These are phyloP conservation scores for Laspeyria flexula DNA, from an alignment of 2,888 invertebrate species.

Conservation along the genomic window DNA sequence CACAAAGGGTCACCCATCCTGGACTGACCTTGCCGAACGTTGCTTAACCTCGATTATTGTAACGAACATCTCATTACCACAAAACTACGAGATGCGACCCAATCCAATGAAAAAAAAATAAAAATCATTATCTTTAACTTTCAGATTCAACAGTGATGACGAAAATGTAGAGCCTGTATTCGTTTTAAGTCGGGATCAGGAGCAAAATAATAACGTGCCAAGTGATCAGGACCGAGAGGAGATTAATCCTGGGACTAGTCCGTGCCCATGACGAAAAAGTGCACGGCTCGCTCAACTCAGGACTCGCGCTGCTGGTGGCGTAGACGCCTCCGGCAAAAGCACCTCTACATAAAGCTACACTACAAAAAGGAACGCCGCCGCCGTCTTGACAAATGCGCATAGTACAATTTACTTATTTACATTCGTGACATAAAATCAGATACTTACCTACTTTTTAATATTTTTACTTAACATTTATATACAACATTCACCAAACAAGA, in stretches of 20 bases:
- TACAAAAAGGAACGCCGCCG: not conserved
- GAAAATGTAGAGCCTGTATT: constrained; percentile 75
- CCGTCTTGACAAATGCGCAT: constrained; percentile 1
- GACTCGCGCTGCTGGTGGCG: constrained; percentile 14
- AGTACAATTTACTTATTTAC: constrained; percentile 2
- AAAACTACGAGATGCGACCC: too few species aligned
- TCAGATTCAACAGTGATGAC: constrained; percentile 72
- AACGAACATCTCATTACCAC: too few species aligned
- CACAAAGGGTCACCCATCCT: too few species aligned
- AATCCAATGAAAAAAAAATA: too few species aligned
- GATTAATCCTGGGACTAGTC: constrained; percentile 40
- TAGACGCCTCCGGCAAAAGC: not conserved
- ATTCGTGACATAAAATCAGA: not conserved
- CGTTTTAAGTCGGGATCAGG: constrained; percentile 65
- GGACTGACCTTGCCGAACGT: too few species aligned
- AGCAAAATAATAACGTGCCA: constrained; percentile 70
- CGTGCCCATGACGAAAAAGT: constrained; percentile 54
- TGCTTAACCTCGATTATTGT: too few species aligned
- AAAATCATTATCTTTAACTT: constrained; percentile 23
- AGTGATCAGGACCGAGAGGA: constrained; percentile 56
- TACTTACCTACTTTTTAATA: not conserved
- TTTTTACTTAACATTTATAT: too few species aligned
- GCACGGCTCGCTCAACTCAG: constrained; percentile 40
- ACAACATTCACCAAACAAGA: too few species aligned
- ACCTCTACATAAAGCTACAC: constrained; percentile 15